These are phyloP conservation scores for Apus apus DNA, from an alignment of 2,113 vertebrate species.

Conservation along the genomic window DNA sequence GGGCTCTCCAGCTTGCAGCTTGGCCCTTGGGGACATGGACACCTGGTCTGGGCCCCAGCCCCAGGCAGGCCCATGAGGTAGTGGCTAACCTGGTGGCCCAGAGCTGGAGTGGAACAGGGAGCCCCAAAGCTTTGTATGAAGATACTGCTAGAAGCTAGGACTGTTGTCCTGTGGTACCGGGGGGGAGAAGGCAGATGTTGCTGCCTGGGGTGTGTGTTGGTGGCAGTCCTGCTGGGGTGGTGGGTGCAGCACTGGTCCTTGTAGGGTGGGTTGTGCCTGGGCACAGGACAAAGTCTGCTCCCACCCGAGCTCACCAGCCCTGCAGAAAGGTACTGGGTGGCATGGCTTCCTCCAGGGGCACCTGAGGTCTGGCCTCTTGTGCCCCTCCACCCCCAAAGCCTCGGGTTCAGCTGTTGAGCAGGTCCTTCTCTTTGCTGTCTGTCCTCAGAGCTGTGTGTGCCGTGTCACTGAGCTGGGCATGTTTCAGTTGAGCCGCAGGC, in stretches of 20 bases:
- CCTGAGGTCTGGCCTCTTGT: background rate
- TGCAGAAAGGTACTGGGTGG: background rate
- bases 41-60: background rate
- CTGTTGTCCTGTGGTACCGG: accelerated
- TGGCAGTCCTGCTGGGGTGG: background rate
- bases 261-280: accelerated
- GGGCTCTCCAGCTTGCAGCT: background rate
- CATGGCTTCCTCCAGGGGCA: background rate
- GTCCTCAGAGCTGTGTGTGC: background rate
- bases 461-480: background rate
- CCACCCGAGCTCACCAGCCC: accelerated
- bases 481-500: background rate
- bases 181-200: too few relatives aligned
- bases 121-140: background rate
- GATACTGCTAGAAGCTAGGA: accelerated
- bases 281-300: background rate
- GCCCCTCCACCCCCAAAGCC: background rate
- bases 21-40: background rate
- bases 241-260: background rate
- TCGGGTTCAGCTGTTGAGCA: background rate
- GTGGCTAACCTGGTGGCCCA: background rate
- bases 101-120: background rate
- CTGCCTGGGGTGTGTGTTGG: background rate
- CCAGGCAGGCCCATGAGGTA: background rate
- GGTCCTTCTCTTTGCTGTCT: background rate